Evolutionary conservation across 2,888 invertebrate genomes (phyloP).

Genomic region (Drosophila anceps): DNA sequence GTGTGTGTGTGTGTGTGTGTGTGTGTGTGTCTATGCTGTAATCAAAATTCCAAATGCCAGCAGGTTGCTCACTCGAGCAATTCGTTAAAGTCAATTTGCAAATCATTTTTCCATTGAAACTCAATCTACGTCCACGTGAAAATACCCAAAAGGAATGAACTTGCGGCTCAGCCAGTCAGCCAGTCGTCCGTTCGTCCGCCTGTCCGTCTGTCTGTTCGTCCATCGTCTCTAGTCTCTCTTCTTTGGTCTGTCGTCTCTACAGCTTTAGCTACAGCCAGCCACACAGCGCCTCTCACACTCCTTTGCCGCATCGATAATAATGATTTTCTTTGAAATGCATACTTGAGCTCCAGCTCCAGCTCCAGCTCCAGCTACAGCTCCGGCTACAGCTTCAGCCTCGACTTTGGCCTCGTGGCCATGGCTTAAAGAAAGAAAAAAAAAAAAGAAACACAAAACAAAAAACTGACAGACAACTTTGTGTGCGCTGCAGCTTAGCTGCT

Average conservation of each 20-base stretch:
- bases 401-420: conserved; percentile 32
- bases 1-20: not conserved
- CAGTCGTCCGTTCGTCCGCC: not conserved
- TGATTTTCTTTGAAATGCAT: conserved; percentile 82
- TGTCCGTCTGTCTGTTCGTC: not conserved
- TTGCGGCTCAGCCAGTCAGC: conserved; percentile 23
- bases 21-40: conserved; percentile 55
- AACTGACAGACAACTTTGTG: conserved; percentile 78
- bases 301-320: conserved; percentile 77
- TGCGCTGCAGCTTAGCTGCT: conserved; percentile 44
- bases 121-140: conserved; percentile 81
- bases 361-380: conserved; percentile 23
- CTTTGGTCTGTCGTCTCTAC: conserved; percentile 33
- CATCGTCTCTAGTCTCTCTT: conserved; percentile 2
- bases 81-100: conserved; percentile 84
- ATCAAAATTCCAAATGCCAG: conserved; percentile 77
- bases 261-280: conserved; percentile 23
- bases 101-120: conserved; percentile 84
- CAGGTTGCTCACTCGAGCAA: conserved; percentile 74
- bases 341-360: conserved; percentile 53
- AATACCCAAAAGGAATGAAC: conserved; percentile 73
- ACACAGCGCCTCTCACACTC: conserved; percentile 21
- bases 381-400: conserved; percentile 30
- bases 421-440: conserved; percentile 30
- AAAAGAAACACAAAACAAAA: conserved; percentile 25